These are phyloP conservation scores for Epizoanthus stellaris DNA, from an alignment of 92 coral and sea anemone genomes.

Conservation along the genomic window DNA sequence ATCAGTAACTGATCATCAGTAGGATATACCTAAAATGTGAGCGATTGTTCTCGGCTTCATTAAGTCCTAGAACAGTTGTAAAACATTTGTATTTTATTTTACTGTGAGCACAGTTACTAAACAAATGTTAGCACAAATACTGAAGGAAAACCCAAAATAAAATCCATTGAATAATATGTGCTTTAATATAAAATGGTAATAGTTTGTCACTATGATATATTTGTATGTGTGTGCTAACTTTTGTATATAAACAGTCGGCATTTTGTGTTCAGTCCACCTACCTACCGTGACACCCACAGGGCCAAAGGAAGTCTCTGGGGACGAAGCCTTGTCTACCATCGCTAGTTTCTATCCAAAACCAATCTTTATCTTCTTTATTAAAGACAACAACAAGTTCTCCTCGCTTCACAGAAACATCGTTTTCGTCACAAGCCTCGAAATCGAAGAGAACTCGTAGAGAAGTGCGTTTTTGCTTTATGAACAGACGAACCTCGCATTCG, in stretches of 20 bases:
- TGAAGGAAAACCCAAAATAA: not conserved
- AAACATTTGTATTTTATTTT: too few relatives aligned
- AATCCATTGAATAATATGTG: not conserved
- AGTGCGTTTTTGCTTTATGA: slow-evolving; percentile 22
- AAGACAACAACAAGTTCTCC: slow-evolving; percentile 64
- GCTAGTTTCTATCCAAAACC: slow-evolving; percentile 71
- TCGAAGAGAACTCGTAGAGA: slow-evolving; percentile 66
- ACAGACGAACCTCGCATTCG: not conserved
- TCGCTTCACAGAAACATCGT: slow-evolving; percentile 60
- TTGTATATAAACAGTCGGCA: not conserved
- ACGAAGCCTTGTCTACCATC: slow-evolving; percentile 62
- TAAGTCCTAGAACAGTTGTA: too few relatives aligned
- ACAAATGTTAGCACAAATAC: too few relatives aligned
- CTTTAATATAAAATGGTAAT: not conserved
- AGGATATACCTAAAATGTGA: too few relatives aligned
- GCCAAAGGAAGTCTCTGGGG: slow-evolving; percentile 68
- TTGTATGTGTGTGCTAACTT: not conserved
- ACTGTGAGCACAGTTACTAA: too few relatives aligned
- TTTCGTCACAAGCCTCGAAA: slow-evolving; percentile 62
- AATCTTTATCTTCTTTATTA: slow-evolving; percentile 65
- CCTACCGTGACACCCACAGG: slow-evolving; percentile 75
- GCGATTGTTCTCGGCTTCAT: too few relatives aligned
- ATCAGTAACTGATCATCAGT: too few relatives aligned
- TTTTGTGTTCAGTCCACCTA: not conserved
- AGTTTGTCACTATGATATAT: not conserved